Evolutionary conservation across 2,113 vertebrate genomes (phyloP).

Genomic region (Reinhardtius hippoglossoides): DNA sequence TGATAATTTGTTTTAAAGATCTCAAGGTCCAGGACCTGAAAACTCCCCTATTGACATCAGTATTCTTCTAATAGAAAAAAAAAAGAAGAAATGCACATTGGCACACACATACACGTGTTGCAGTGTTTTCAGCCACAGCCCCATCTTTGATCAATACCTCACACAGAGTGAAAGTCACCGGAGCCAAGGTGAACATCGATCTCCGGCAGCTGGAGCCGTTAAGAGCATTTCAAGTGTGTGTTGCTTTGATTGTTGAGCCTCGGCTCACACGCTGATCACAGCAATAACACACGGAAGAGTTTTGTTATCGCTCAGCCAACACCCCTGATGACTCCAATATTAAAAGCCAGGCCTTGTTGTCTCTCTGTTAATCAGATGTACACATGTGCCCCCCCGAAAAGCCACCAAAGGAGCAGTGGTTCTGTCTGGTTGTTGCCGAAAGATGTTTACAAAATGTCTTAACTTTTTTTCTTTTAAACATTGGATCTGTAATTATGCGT

Average conservation of each 20-base stretch:
- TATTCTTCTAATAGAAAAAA: neutral
- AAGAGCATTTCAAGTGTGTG: conserved; percentile 65
- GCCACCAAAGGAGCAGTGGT: conserved; percentile 9
- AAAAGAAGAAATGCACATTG: conserved; percentile 20
- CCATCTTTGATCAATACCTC: conserved; percentile 55
- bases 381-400: neutral
- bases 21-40: conserved; percentile 48
- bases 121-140: conserved; percentile 21
- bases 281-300: conserved; percentile 22
- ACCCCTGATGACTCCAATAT: conserved; percentile 25
- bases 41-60: neutral
- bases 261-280: conserved; percentile 25
- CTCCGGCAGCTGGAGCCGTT: conserved; percentile 39
- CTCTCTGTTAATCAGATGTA: conserved; percentile 8
- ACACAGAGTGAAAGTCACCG: conserved; percentile 58
- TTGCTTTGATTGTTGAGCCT: conserved; percentile 49
- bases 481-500: conserved; percentile 51
- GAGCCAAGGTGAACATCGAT: conserved; percentile 76
- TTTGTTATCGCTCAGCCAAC: conserved; percentile 20
- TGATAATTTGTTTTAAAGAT: conserved; percentile 22
- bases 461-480: conserved; percentile 7
- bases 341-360: neutral
- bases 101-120: conserved; percentile 8
- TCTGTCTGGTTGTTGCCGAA: conserved; percentile 18
- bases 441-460: conserved; percentile 47